Evolutionary conservation across 2,797 vertebrate genomes (phyloP).

Genomic region (Morus bassanus): DNA sequence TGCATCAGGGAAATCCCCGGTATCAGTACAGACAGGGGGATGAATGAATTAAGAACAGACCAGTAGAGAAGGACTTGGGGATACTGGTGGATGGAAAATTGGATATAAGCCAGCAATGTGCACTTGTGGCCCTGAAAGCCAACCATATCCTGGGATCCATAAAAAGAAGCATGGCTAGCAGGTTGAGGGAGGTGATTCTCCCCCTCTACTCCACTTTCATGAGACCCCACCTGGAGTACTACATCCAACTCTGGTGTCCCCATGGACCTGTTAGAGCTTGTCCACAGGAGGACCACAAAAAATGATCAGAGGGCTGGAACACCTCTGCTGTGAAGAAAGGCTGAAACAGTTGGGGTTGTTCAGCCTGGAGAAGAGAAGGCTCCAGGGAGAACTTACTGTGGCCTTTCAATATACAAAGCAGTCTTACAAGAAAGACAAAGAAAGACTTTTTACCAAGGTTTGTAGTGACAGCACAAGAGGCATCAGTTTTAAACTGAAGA

Average conservation of each 20-base stretch:
- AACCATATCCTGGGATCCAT: neutral
- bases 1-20: neutral
- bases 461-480: neutral
- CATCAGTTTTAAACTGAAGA: neutral
- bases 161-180: neutral
- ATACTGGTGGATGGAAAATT: neutral
- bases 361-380: neutral
- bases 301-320: neutral
- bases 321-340: neutral
- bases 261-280: neutral
- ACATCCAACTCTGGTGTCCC: neutral
- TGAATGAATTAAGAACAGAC: neutral
- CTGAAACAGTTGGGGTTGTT: neutral
- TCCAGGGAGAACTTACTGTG: neutral
- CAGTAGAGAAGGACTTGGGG: neutral
- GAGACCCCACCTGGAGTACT: neutral
- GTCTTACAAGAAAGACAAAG: neutral
- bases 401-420: neutral
- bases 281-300: neutral
- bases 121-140: neutral
- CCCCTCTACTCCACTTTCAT: neutral
- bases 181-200: fast-evolving
- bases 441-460: neutral
- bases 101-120: neutral
- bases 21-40: neutral